These are phyloP conservation scores for Calliphora vicina DNA, from an alignment of 1,140 invertebrate species.

Conservation along the genomic window DNA sequence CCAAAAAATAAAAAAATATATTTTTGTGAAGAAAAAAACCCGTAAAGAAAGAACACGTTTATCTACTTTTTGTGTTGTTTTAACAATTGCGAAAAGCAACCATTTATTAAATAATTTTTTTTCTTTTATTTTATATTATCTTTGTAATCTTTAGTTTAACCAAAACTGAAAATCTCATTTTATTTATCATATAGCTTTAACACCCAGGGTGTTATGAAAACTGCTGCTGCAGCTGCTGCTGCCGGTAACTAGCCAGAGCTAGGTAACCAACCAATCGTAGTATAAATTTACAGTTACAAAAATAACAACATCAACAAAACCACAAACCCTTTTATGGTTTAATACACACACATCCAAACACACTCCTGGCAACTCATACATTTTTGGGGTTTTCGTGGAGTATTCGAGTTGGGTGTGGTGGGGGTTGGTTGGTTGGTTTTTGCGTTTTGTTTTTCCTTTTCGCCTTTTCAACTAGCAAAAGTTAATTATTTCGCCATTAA, in stretches of 20 bases:
- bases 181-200: conserved; percentile 14
- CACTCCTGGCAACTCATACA: neutral
- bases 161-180: conserved; percentile 8
- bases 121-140: neutral
- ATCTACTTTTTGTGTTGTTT: neutral
- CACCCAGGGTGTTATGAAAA: neutral
- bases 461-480: neutral
- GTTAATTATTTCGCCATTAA: conserved; percentile 31
- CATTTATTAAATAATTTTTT: conserved; percentile 24
- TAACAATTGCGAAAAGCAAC: neutral
- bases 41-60: neutral
- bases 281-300: neutral
- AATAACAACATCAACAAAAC: neutral
- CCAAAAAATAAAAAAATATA: neutral
- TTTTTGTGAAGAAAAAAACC: too few species aligned
- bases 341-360: neutral
- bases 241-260: neutral
- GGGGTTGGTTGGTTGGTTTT: too few species aligned
- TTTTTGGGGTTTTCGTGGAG: too few species aligned
- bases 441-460: neutral
- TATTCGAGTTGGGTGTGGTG: too few species aligned
- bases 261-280: neutral
- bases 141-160: conserved; percentile 26
- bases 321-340: conserved; percentile 1
- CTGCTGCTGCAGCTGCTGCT: neutral